These are phyloP conservation scores for Varecia variegata DNA, from an alignment of 2,797 vertebrate species.

Conservation along the genomic window DNA sequence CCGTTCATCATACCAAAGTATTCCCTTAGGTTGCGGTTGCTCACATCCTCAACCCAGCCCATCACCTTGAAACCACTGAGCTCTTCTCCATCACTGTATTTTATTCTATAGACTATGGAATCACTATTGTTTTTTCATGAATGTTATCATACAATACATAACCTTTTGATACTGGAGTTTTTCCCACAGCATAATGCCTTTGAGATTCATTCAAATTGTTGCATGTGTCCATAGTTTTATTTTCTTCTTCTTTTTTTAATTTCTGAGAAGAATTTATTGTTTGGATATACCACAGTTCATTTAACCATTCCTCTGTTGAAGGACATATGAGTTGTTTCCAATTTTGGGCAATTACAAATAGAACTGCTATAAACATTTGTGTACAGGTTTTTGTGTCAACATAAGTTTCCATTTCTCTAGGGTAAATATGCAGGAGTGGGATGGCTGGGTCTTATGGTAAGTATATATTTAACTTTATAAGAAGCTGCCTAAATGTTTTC, in stretches of 20 bases:
- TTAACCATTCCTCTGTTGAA: not conserved
- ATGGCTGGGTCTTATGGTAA: not conserved
- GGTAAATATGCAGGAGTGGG: not conserved
- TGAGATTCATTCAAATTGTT: not conserved
- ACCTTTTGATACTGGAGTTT: not conserved
- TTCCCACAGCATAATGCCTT: not conserved
- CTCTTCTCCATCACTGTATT: not conserved
- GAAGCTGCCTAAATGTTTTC: not conserved
- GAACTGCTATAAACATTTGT: not conserved
- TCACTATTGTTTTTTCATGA: not conserved
- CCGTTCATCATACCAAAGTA: not conserved
- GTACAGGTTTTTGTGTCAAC: not conserved
- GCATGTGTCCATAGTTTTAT: not conserved
- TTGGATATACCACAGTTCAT: not conserved
- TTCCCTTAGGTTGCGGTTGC: not conserved
- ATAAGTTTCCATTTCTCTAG: not conserved
- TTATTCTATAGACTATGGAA: not conserved
- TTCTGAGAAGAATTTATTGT: not conserved
- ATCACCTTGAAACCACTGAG: not conserved
- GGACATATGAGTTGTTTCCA: not conserved
- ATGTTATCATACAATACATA: not conserved
- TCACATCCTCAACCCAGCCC: not conserved
- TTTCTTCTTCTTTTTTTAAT: not conserved
- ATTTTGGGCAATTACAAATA: not conserved
- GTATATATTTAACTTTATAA: not conserved